A percentile compares a stretch with the other conserved stretches of the same genome.
Evolutionary conservation across 2,113 vertebrate genomes (phyloP).

Genomic region (Sander lucioperca): DNA sequence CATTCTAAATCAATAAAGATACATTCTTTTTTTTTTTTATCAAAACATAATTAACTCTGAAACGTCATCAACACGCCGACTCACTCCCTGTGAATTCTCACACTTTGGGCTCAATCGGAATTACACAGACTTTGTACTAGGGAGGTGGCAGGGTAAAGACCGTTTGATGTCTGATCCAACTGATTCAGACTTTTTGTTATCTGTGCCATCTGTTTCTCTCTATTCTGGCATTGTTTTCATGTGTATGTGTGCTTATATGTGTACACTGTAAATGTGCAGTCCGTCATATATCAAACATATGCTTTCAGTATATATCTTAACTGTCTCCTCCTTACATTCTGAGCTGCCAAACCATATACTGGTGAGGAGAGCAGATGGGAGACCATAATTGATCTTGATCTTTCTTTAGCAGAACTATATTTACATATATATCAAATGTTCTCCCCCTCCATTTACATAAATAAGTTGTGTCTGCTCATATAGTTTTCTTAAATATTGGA

Average conservation of each 20-base stretch:
- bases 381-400: constrained; percentile 25
- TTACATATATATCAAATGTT: constrained; percentile 3
- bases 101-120: no score
- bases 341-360: constrained; percentile 20
- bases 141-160: no score
- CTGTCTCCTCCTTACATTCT: neutral
- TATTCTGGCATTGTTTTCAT: neutral
- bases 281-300: constrained; percentile 20
- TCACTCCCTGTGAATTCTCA: no score
- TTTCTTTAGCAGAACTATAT: constrained; percentile 19
- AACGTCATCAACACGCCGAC: no score
- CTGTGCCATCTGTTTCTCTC: constrained; percentile 27
- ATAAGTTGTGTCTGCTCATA: neutral
- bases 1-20: no score
- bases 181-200: neutral
- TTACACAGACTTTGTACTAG: no score
- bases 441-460: neutral
- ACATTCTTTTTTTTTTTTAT: no score
- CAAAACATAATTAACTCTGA: no score
- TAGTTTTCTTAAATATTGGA: neutral
- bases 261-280: neutral
- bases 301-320: constrained; percentile 5
- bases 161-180: no score
- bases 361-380: constrained; percentile 44
- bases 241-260: neutral